phyloP scores from a whole-genome alignment of 2,797 vertebrate genomes.

The Leucoraja ocellata region DNA sequence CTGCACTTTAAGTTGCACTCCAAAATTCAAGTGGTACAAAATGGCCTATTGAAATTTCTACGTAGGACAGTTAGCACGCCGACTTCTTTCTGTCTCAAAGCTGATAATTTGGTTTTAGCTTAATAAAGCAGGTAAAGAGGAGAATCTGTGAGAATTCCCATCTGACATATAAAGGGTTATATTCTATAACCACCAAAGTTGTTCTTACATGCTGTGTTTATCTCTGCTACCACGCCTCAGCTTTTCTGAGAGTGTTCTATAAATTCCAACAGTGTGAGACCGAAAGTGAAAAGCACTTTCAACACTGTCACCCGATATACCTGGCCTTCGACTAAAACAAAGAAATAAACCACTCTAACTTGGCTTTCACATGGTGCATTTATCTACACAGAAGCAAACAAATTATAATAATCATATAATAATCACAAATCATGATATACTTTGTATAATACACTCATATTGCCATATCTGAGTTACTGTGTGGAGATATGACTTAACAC shows the following conservation, averaged over 20 bases:
- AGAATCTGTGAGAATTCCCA: not conserved
- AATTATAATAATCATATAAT: too few species aligned
- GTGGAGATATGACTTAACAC: too few species aligned
- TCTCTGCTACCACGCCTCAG: not conserved
- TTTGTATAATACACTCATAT: too few species aligned
- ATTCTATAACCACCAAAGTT: not conserved
- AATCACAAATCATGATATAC: too few species aligned
- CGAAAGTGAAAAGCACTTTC: not conserved
- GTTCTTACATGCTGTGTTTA: not conserved
- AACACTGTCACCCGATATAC: not conserved
- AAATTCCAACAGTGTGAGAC: not conserved
- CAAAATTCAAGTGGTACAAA: not conserved
- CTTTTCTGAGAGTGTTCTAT: not conserved
- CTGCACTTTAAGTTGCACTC: not conserved
- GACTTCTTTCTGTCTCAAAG: not conserved
- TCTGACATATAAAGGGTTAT: not conserved
- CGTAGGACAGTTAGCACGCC: not conserved
- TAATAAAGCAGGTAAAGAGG: not conserved
- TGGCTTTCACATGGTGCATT: not conserved
- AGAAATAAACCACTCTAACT: not conserved
- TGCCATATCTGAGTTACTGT: too few species aligned
- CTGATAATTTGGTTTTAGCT: not conserved
- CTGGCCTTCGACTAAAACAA: not conserved
- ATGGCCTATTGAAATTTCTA: not conserved
- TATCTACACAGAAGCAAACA: slow-evolving; percentile 9